Evolutionary conservation across 2,797 vertebrate species (phyloP).

Genomic region (Columba guinea): DNA sequence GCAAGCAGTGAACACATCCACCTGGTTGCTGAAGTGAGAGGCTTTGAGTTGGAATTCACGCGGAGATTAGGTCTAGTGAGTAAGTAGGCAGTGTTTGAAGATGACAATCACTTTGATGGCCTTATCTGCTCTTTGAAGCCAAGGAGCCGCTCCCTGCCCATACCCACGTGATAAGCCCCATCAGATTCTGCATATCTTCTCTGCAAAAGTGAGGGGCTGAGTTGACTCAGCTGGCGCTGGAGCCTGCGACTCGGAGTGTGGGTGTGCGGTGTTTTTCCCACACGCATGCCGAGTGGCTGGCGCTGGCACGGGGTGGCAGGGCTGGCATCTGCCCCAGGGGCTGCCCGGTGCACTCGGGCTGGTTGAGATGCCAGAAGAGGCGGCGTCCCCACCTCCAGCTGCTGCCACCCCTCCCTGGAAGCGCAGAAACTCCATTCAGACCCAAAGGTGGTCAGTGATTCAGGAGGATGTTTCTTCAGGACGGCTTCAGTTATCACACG

Average conservation of each 20-base stretch:
- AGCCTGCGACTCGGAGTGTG: constrained; percentile 6
- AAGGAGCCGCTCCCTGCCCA: neutral
- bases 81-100: neutral
- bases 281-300: neutral
- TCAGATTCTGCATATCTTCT: neutral
- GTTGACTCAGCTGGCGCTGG: constrained; percentile 14
- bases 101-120: constrained; percentile 12
- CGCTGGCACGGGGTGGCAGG: accelerated
- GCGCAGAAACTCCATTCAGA: neutral
- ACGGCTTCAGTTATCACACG: neutral
- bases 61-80: neutral
- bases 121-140: constrained; percentile 59
- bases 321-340: neutral
- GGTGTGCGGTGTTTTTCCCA: constrained; percentile 33
- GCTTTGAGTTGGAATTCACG: neutral
- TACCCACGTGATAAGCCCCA: neutral
- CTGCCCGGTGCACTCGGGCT: neutral
- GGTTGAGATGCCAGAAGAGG: neutral
- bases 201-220: constrained; percentile 2
- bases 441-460: neutral
- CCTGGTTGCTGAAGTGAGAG: neutral
- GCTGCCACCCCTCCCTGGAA: neutral
- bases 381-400: neutral
- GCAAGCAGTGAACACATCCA: neutral
- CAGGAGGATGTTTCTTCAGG: neutral